Conservation (phyloP, 2,113 vertebrate genomes). For the Epinephelus fuscoguttatus region DNA sequence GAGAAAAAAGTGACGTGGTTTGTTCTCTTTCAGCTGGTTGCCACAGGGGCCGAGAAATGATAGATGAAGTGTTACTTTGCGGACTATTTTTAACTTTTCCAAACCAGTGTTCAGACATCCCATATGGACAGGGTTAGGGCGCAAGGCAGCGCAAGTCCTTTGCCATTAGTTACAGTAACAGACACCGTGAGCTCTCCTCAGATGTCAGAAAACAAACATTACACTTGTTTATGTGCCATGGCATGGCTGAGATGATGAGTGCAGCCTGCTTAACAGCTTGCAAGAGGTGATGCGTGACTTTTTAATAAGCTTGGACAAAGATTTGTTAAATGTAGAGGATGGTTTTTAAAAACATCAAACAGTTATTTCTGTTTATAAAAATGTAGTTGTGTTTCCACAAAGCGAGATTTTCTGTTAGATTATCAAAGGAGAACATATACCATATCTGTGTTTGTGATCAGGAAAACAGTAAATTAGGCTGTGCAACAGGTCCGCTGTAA, state of each 20-base stretch:
- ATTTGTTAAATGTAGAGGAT: constrained; percentile 25
- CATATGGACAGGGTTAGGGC: constrained; percentile 78
- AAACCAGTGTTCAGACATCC: constrained; percentile 67
- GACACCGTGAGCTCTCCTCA: constrained; percentile 50
- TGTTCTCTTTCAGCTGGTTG: constrained; percentile 77
- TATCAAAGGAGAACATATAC: constrained; percentile 11
- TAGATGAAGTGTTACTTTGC: constrained; percentile 78
- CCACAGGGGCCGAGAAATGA: constrained; percentile 63
- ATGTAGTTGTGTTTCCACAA: neutral
- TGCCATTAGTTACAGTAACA: constrained; percentile 67
- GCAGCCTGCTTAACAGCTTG: constrained; percentile 50
- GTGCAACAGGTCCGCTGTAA: neutral
- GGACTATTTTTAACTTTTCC: constrained; percentile 82
- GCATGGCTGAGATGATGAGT: constrained; percentile 34
- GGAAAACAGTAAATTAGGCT: neutral
- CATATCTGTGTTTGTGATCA: constrained; percentile 20
- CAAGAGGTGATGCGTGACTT: constrained; percentile 63
- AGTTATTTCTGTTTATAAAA: constrained; percentile 36
- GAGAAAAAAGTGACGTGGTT: constrained; percentile 69
- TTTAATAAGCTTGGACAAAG: constrained; percentile 61
- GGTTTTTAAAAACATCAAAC: constrained; percentile 43
- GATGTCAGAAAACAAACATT: constrained; percentile 68
- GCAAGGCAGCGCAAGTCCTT: constrained; percentile 60
- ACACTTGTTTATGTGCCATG: constrained; percentile 66
- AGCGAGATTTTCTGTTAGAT: constrained; percentile 1